These are phyloP conservation scores for Eumaeus atala DNA, from an alignment of 1,140 invertebrate genomes.

Conservation along the genomic window DNA sequence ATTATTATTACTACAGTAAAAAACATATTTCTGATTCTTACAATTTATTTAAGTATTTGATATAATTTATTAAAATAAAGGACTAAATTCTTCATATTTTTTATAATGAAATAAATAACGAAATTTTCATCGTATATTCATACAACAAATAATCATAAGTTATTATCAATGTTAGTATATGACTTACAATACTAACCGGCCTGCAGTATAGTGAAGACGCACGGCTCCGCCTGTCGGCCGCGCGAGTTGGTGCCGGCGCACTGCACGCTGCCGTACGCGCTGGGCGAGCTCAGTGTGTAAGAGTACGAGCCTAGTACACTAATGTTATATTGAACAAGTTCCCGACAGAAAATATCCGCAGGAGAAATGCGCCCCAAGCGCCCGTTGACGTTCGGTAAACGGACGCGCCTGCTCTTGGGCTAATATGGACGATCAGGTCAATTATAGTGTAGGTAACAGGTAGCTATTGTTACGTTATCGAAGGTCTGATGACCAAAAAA, in stretches of 20 bases:
- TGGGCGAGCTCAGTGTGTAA: conserved; percentile 62
- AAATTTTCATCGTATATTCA: too few species aligned
- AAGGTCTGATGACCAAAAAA: too few species aligned
- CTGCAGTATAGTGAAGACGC: conserved; percentile 85
- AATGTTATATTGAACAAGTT: too few species aligned
- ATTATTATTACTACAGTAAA: too few species aligned
- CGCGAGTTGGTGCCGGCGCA: conserved; percentile 86
- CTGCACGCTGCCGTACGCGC: conserved; percentile 85
- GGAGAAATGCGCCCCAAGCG: background rate
- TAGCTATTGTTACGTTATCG: too few species aligned
- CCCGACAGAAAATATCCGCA: too few species aligned
- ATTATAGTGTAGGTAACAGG: background rate
- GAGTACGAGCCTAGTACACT: conserved; percentile 39
- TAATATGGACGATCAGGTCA: background rate
- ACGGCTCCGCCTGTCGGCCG: conserved; percentile 82
- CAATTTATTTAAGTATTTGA: too few species aligned
- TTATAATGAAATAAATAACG: too few species aligned
- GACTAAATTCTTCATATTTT: too few species aligned
- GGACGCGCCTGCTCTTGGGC: too few species aligned
- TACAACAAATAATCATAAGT: background rate
- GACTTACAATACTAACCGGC: conserved; percentile 77
- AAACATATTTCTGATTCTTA: too few species aligned
- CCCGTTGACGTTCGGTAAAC: background rate
- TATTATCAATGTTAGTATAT: background rate
- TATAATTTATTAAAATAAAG: too few species aligned